Evolutionary conservation across 2,797 vertebrate species (phyloP).

Genomic region (Remorina albescens): DNA sequence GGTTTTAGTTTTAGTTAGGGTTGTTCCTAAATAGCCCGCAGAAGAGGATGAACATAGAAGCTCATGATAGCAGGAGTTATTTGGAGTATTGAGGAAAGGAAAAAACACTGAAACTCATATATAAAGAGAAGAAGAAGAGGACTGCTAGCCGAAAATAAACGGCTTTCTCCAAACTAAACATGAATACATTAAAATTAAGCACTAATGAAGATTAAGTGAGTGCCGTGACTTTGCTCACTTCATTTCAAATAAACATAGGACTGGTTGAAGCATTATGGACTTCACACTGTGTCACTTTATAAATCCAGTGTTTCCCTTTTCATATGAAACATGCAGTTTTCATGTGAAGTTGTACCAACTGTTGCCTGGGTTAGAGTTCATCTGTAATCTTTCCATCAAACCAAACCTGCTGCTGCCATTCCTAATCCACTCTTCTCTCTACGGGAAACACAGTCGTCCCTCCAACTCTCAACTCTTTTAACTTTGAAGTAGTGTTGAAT

Average conservation of each 20-base stretch:
- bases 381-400: constrained; percentile 6
- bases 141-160: neutral
- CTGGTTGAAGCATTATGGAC: neutral
- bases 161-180: neutral
- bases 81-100: neutral
- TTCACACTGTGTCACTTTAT: neutral
- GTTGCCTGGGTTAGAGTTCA: constrained; percentile 29
- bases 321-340: too few species aligned
- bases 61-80: too few species aligned
- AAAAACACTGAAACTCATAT: neutral
- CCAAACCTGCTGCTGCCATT: neutral
- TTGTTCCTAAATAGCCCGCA: too few species aligned
- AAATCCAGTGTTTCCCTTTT: neutral
- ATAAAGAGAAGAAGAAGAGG: neutral
- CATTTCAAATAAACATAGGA: too few species aligned
- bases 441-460: constrained; percentile 15
- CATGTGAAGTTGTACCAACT: constrained; percentile 14
- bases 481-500: neutral
- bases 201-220: too few species aligned
- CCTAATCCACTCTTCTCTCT: neutral
- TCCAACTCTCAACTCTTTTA: constrained; percentile 42
- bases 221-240: neutral
- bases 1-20: too few species aligned
- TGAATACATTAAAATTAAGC: neutral
- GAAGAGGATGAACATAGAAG: neutral